Conservation (phyloP, 1,140 invertebrate species). For the Drosophila littoralis region DNA sequence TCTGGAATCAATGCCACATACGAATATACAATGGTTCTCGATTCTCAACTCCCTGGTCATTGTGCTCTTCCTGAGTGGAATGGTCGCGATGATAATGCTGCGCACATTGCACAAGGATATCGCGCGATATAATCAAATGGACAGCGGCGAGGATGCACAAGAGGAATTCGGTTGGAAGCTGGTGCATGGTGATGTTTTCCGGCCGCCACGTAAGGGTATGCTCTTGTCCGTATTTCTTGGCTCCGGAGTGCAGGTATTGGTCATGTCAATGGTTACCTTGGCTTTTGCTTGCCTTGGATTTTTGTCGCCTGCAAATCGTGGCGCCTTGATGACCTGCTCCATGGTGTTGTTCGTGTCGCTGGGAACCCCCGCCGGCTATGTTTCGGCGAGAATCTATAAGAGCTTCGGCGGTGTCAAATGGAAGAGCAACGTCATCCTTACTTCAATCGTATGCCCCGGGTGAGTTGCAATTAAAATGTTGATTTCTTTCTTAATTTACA, state of each 20-base stretch:
- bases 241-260: slow-evolving; percentile 96
- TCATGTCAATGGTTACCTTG: slow-evolving; percentile 91
- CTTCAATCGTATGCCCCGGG: slow-evolving; percentile 98
- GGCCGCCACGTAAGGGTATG: slow-evolving; percentile 98
- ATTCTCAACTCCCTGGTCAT: slow-evolving; percentile 96
- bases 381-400: slow-evolving; percentile 98
- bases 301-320: slow-evolving; percentile 98
- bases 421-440: slow-evolving; percentile 98
- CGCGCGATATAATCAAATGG: slow-evolving; percentile 98
- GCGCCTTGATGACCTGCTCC: slow-evolving; percentile 98
- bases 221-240: slow-evolving; percentile 97
- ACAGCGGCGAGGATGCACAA: slow-evolving; percentile 97
- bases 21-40: slow-evolving; percentile 99
- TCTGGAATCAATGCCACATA: slow-evolving; percentile 98
- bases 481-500: slow-evolving; percentile 8
- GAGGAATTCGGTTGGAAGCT: slow-evolving; percentile 99
- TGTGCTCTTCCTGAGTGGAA: slow-evolving; percentile 96
- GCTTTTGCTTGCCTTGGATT: slow-evolving; percentile 99
- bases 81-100: slow-evolving; percentile 99
- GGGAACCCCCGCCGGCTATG: slow-evolving; percentile 97
- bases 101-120: slow-evolving; percentile 99
- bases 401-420: slow-evolving; percentile 99
- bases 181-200: slow-evolving; percentile 97
- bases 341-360: slow-evolving; percentile 97
- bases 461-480: slow-evolving; percentile 84